Percentiles rank a stretch among this genome's conserved stretches.
Evolutionary conservation across 2,797 vertebrate species (phyloP).

Genomic region (Crocodylus rhombifer): DNA sequence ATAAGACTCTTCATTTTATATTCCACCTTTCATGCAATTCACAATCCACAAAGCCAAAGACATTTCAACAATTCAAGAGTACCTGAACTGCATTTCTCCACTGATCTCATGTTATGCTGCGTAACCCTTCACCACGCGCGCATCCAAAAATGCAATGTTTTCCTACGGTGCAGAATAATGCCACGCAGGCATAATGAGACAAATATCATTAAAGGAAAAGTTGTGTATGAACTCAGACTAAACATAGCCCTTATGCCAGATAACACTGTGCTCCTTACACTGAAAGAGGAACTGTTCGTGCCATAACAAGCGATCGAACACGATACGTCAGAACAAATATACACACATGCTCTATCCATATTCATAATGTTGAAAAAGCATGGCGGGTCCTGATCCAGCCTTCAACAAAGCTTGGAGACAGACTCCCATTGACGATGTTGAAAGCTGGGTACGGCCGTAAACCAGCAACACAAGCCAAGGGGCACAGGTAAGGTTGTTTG

Average conservation of each 20-base stretch:
- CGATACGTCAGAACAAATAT: conserved; percentile 31
- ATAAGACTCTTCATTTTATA: neutral
- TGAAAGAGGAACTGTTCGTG: conserved; percentile 51
- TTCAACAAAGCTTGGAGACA: neutral
- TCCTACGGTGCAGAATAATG: neutral
- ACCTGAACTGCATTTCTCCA: neutral
- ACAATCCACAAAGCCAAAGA: neutral
- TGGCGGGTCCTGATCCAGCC: neutral
- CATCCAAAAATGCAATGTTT: neutral
- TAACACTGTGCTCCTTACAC: conserved; percentile 30
- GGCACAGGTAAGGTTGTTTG: neutral
- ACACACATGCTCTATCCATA: neutral
- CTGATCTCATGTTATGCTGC: neutral
- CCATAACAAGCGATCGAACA: conserved; percentile 12
- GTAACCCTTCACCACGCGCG: neutral
- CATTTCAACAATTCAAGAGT: neutral
- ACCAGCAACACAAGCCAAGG: fast-evolving
- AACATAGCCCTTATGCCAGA: conserved; percentile 56
- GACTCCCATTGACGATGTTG: neutral
- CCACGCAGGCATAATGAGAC: neutral
- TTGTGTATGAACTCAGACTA: conserved; percentile 40
- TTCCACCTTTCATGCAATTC: neutral
- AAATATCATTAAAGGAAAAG: conserved; percentile 55
- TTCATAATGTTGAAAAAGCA: neutral
- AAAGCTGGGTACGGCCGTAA: neutral